phyloP scores from a whole-genome alignment of 2,888 invertebrate genomes.

The Leptopilina syphax region DNA sequence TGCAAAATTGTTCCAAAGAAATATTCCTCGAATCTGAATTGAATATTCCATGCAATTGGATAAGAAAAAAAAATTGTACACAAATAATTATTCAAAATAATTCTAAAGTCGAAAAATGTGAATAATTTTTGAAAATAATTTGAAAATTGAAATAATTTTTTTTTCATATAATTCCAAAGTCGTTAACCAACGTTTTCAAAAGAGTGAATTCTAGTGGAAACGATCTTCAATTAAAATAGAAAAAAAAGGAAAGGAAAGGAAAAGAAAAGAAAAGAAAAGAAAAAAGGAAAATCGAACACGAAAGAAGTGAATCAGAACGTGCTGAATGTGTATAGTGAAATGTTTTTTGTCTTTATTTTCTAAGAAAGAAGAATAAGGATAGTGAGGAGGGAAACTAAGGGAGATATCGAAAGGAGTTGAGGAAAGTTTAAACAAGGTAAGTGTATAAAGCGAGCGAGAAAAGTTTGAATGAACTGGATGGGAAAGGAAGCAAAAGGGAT shows the following conservation, averaged over 20 bases:
- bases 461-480: conserved; percentile 35
- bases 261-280: too few species aligned
- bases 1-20: too few species aligned
- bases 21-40: too few species aligned
- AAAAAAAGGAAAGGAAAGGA: not conserved
- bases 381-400: not conserved
- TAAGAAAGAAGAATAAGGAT: conserved; percentile 1
- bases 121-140: too few species aligned
- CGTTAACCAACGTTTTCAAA: not conserved
- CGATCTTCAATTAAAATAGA: not conserved
- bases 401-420: conserved; percentile 30
- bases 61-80: not conserved
- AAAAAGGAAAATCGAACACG: not conserved
- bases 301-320: not conserved
- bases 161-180: not conserved
- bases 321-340: conserved; percentile 1
- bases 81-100: too few species aligned
- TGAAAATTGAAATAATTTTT: too few species aligned
- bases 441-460: conserved; percentile 24
- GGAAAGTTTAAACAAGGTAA: conserved; percentile 34
- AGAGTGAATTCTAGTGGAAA: conserved; percentile 1
- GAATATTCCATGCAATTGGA: too few species aligned
- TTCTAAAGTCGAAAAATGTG: too few species aligned
- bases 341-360: not conserved
- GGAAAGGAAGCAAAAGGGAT: not conserved